Evolutionary conservation across 2,888 invertebrate species (phyloP), one percentile per base, ranked within the genome.

Genomic region (Acanthosoma haemorrhoidale): DNA sequence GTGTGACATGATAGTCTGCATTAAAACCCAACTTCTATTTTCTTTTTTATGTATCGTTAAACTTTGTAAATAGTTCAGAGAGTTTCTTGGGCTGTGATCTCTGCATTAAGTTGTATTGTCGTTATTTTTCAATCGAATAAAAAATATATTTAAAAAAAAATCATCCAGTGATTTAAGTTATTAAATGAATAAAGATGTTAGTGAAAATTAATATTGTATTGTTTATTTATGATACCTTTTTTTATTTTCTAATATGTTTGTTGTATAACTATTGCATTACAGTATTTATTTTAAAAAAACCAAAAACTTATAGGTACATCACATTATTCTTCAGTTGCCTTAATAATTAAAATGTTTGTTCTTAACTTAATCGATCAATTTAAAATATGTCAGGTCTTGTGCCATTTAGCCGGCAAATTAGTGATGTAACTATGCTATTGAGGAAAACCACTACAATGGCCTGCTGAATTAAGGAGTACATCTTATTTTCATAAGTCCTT

Each of bases 21-120:
- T 70, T 74, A 71, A n/a, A 71, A 73, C 73, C 74, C 74, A 73
- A 74, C 73, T 74, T 73, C 39, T 73, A 70, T 69, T 69, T 72
- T 73, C 68, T 74, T 73, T 73, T 74, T 72, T 75, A 73, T 73
- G 73, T 74, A 70, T 71, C 73, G 73, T 73, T 70, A 74, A 73
- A 75, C 75, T 75, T 74, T 75, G 75, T 75, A 75, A 74, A 75
- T 75, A 75, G 73, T 75, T 75, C 74, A 73, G 75, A 74, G 72
- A 74, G 74, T 75, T 76, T 76, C 75, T 75, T 76, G 76, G 77
- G 77, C 77, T 77, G 77, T 77, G 77, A 77, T 76, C 75, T 76
- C 76, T 76, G 77, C 76, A 76, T 77, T 77, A 76, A 76, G 76
- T 76, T 76, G 74, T 75, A 76, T 75, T 75, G 75, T 75, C 74